Base-by-base conservation (phyloP, 2,113 vertebrate genomes). In the Mohoua ochrocephala region DNA sequence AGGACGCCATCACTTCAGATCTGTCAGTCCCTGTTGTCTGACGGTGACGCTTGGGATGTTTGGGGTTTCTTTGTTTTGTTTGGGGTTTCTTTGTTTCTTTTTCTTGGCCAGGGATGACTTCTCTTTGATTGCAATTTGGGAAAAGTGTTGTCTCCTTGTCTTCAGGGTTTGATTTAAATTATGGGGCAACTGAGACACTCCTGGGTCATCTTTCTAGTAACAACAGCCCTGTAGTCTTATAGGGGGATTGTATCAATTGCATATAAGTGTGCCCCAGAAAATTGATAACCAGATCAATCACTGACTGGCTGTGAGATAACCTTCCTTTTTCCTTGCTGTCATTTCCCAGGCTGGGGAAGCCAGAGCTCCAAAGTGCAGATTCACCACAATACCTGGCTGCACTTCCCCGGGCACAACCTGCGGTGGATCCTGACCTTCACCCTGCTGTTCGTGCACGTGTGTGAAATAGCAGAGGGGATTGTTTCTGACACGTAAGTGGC, bases 301-400 rank as follows among this genome's bases (percentile, higher is more conserved):
- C 39, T 31, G 56, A 10, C 26, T 93, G 49, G 1, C 44, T 93
- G 33, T 42, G 27, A 64, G 39, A 59, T 61, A 65, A 91, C 10
- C 20, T 76, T 57, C n/a, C 16, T 68, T 47, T 77, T 78, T 33
- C 65, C 20, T 74, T 70, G 6, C n/a, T 63, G 0, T 75, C 30
- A 9, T 82, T 87, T 94, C 79, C 60, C 95, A 99, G 99, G 99
- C 26, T 99, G 99, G 99, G 99, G 99, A 53, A 99, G 99, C 89
- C 99, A 99, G 94, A 99, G 99, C 95, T 99, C 99, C 3, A 99
- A 99, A 96, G 99, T 99, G 18, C 99, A 99, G 97, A 99, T 99
- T 94, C 99, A 99, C 93, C 99, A 99, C 90, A 99, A 99, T 84
- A 99, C 99, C 3, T 99, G 99, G 99, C 98, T 99, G 52, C 99